Evolutionary conservation across 64 coral and sea anemone genomes (phyloP), one percentile per base, ranked within the genome.

Genomic region (Montipora foliosa): DNA sequence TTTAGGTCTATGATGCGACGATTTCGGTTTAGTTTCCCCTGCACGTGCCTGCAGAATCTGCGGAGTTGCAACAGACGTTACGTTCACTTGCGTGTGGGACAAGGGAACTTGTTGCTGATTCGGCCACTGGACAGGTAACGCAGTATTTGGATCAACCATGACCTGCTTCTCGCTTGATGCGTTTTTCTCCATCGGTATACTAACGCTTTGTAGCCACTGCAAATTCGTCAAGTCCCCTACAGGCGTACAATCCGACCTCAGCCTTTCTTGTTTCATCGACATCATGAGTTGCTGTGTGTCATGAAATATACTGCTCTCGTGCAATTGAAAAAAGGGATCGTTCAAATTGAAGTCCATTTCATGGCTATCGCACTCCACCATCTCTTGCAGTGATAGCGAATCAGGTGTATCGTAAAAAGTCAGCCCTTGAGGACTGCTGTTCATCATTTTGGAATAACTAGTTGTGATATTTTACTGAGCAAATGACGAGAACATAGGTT

Each of bases 311-410:
- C 91, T 85, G 53, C 89, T 80, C 44, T 94, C 93, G 14, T 94
- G 92, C 79, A 94, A 89, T 59, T 94, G 92, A 66, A 99, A 94
- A 24, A 96, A 69, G 3, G 98, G 98, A 94, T 99, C 98, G 95
- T 99, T 99, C 86, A 94, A 99, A 72, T 99, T 99, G 16, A 99
- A 87, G 73, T 99, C 98, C 84, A 99, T 94, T 84, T 99, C 98
- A 14, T 89, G 82, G 20, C 96, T 96, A 68, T 99, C 98, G 59
- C 98, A 96, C 9, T 99, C 98, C 19, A 99, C 91, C 95, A 99
- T 93, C 84, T 99, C 98, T 83, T 99, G 95, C 80, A 99, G 51
- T 9, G 95, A 96, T 7, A 99, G 81, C 37, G 89, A 91, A 68
- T 96, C 98, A 1, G 96, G 93, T n/a, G 84, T 93, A 81, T 95